A percentile compares a stretch with the other conserved stretches of the same genome.
Evolutionary conservation across 2,113 vertebrate genomes (phyloP).

Genomic region (Erinaceus europaeus): DNA sequence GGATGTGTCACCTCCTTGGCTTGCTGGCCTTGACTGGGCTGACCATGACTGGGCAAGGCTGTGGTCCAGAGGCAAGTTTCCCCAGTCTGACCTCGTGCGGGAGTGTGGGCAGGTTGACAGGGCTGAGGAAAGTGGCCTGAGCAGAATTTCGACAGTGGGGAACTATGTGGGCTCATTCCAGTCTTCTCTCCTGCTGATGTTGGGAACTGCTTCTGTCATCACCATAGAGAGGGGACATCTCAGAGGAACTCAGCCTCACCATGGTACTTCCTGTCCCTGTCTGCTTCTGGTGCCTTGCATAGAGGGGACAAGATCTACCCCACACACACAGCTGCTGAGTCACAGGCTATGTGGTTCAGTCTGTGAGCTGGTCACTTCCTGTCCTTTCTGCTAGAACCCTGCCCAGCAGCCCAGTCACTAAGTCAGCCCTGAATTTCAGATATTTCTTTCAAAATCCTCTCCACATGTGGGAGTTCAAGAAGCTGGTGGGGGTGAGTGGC

Average conservation of each 20-base stretch:
- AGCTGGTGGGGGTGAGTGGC: background rate
- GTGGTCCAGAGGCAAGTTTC: too few relatives aligned
- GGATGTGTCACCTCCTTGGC: background rate
- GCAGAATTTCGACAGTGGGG: background rate
- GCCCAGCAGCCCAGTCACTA: background rate
- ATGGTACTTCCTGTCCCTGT: too few relatives aligned
- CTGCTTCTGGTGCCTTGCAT: background rate
- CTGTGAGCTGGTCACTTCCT: background rate
- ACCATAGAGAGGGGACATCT: background rate
- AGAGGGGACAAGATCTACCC: background rate
- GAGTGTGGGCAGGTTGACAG: background rate
- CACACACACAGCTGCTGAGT: constrained; percentile 3
- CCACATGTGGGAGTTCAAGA: background rate
- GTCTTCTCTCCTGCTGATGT: background rate
- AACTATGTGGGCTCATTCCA: background rate
- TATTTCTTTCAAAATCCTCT: background rate
- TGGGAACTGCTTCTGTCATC: background rate
- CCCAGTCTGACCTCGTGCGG: background rate
- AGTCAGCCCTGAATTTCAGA: background rate
- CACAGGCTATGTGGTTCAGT: background rate
- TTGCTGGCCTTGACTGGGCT: constrained; percentile 20
- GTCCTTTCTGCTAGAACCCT: background rate
- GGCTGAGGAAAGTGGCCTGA: background rate
- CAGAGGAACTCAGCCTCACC: background rate
- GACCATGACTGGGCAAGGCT: background rate